A percentile compares a stretch with the other conserved stretches of the same genome.
These are phyloP conservation scores for Ptiloglossa arizonensis DNA, from an alignment of 1,140 invertebrate genomes.

Conservation along the genomic window DNA sequence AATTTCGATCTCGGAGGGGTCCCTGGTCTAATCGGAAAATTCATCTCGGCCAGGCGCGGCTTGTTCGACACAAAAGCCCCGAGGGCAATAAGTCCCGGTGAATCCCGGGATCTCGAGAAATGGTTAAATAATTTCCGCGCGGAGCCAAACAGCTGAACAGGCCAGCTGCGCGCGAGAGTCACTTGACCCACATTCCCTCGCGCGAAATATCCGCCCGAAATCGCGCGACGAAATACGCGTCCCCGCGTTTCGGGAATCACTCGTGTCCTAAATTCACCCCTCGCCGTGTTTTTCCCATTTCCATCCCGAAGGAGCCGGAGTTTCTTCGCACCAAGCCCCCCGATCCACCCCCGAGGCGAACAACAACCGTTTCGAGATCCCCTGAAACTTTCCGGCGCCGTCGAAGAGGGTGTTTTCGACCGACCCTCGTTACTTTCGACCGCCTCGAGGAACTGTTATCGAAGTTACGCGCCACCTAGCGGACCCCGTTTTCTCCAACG, in stretches of 20 bases:
- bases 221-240: not conserved
- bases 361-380: constrained; percentile 7
- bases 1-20: not conserved
- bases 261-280: constrained; percentile 40
- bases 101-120: not conserved
- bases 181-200: constrained; percentile 25
- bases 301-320: too few relatives aligned
- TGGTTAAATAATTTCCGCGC: constrained; percentile 37
- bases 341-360: constrained; percentile 10
- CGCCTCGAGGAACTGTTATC: constrained; percentile 17
- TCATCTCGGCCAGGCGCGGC: not conserved
- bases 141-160: constrained; percentile 9
- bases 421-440: constrained; percentile 6
- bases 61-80: not conserved
- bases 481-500: not conserved
- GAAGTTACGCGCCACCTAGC: constrained; percentile 1
- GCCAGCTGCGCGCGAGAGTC: not conserved
- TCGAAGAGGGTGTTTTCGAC: constrained; percentile 54
- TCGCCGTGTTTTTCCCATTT: not conserved
- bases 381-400: constrained; percentile 64
- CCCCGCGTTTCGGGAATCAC: constrained; percentile 29
- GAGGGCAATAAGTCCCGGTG: constrained; percentile 1
- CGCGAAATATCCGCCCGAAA: constrained; percentile 28
- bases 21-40: not conserved
- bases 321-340: constrained; percentile 1